Percentiles rank a stretch among this genome's conserved stretches.
Evolutionary conservation across 2,113 vertebrate genomes (phyloP).

Genomic region (Pseudorasbora parva): DNA sequence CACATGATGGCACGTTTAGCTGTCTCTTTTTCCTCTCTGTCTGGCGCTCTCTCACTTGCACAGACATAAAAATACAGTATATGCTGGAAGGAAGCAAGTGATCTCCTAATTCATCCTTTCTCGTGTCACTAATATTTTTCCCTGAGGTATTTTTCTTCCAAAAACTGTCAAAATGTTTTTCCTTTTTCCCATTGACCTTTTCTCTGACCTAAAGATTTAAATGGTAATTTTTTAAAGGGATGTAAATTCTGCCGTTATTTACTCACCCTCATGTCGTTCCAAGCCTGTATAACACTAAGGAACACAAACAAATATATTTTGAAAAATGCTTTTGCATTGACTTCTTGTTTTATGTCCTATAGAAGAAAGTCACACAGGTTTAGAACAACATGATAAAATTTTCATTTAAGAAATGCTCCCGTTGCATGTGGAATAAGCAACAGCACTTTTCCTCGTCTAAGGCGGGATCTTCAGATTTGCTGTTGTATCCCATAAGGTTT

Average conservation of each 20-base stretch:
- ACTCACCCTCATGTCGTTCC: neutral
- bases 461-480: neutral
- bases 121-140: neutral
- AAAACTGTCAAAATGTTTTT: neutral
- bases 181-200: neutral
- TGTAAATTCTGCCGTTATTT: neutral
- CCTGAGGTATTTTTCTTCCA: neutral
- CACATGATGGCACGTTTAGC: conserved; percentile 14
- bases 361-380: neutral
- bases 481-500: neutral
- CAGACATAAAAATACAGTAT: neutral
- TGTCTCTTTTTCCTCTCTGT: neutral
- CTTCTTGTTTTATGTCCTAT: neutral
- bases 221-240: neutral
- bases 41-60: conserved; percentile 14
- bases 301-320: neutral
- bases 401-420: neutral
- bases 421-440: neutral
- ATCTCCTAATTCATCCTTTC: neutral
- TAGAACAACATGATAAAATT: neutral
- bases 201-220: neutral
- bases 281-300: neutral
- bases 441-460: neutral
- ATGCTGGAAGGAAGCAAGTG: neutral
- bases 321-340: neutral